Conservation (phyloP, 1,140 invertebrate species). For the Leptinotarsa undecemlineata region DNA sequence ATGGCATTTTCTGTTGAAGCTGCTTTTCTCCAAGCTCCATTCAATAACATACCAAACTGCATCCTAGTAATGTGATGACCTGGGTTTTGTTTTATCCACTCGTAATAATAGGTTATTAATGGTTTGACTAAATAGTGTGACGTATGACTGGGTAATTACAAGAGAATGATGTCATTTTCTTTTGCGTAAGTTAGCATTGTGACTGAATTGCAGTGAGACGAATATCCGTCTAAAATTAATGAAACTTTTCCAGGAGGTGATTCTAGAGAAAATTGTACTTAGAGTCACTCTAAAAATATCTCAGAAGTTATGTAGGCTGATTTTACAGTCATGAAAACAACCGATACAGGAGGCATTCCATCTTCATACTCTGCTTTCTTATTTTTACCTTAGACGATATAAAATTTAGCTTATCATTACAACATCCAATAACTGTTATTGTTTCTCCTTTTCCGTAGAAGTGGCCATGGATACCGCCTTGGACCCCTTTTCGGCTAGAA, state of each 20-base stretch:
- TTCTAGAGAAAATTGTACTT: background rate
- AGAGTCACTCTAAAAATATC: background rate
- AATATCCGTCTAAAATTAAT: background rate
- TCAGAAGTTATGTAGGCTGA: background rate
- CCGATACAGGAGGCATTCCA: slow-evolving; percentile 26
- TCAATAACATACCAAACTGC: background rate
- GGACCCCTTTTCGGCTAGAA: slow-evolving; percentile 47
- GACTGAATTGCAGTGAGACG: background rate
- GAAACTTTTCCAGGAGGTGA: background rate
- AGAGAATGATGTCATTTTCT: background rate
- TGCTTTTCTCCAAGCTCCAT: background rate
- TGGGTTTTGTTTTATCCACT: background rate
- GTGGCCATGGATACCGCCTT: background rate
- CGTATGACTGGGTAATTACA: background rate
- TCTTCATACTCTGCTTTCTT: background rate
- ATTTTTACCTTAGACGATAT: background rate
- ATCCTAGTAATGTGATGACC: background rate
- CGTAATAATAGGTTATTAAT: no score
- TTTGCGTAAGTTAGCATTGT: background rate
- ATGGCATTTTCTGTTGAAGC: background rate
- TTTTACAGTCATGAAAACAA: background rate
- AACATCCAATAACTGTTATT: background rate
- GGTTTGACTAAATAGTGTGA: no score
- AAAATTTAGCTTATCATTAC: background rate
- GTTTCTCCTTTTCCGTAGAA: no score